Evolutionary conservation across 2,797 vertebrate species (phyloP).

Genomic region (Phoxinus dragarum): DNA sequence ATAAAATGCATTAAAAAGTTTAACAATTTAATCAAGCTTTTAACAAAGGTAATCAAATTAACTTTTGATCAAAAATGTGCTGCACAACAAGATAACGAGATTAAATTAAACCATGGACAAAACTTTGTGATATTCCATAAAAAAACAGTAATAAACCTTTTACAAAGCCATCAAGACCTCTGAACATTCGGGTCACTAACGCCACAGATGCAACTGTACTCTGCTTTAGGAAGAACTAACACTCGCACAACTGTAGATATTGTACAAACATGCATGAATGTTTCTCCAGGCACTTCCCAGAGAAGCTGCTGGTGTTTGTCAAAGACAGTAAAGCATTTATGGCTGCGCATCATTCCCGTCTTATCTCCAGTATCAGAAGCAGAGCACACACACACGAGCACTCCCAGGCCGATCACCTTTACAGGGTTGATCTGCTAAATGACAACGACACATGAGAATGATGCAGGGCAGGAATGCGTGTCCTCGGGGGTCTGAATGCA

Average conservation of each 20-base stretch:
- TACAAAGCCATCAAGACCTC: neutral
- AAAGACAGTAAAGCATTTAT: neutral
- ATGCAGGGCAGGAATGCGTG: neutral
- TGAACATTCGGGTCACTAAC: neutral
- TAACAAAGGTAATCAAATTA: neutral
- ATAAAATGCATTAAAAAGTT: neutral
- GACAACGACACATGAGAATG: neutral
- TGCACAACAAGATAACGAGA: neutral
- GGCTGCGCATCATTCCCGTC: neutral
- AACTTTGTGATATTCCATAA: neutral
- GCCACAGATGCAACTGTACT: neutral
- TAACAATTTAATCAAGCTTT: neutral
- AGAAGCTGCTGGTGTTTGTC: neutral
- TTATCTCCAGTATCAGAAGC: neutral
- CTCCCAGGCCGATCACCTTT: no score
- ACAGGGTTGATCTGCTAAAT: no score
- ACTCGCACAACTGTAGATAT: neutral
- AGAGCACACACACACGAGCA: neutral
- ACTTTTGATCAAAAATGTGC: no score
- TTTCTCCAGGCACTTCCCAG: neutral
- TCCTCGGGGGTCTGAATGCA: neutral
- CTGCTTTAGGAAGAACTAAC: neutral
- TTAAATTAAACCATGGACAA: neutral
- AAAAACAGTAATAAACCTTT: neutral
- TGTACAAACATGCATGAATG: neutral